Conservation (phyloP, 2,888 invertebrate species). For the Ophioninae sp. region DNA sequence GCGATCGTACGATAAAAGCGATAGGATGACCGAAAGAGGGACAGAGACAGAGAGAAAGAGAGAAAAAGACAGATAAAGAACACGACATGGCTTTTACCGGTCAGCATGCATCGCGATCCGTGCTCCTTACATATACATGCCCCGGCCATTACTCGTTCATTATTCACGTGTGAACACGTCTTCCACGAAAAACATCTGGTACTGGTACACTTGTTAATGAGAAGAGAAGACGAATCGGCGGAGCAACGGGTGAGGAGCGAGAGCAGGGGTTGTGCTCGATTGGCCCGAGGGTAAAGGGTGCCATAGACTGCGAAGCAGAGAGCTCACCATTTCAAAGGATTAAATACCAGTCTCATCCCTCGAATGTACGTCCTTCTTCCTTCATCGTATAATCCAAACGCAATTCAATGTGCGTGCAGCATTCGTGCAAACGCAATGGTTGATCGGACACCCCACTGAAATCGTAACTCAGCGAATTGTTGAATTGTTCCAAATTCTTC, state of each 20-base stretch:
- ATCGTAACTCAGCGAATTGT: not conserved
- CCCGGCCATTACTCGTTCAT: conserved; percentile 55
- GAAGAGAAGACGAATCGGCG: conserved; percentile 41
- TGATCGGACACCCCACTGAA: not conserved
- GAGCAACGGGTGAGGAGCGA: not conserved
- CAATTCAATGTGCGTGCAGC: conserved; percentile 10
- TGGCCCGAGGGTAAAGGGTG: no score
- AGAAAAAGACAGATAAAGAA: conserved; percentile 28
- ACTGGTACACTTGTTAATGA: conserved; percentile 69
- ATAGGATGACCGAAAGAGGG: conserved; percentile 20
- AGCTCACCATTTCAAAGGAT: conserved; percentile 69
- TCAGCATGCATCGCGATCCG: conserved; percentile 49
- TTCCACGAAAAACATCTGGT: conserved; percentile 67
- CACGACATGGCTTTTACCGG: conserved; percentile 49
- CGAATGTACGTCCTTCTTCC: conserved; percentile 54
- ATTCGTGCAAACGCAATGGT: not conserved
- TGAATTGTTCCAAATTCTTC: not conserved
- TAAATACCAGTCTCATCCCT: conserved; percentile 68
- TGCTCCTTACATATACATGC: conserved; percentile 16
- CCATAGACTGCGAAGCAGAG: conserved; percentile 33
- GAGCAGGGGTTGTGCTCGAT: no score
- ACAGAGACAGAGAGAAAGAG: not conserved
- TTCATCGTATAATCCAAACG: conserved; percentile 39
- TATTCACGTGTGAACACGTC: conserved; percentile 67
- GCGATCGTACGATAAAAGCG: not conserved